phyloP scores from a whole-genome alignment of 1,140 invertebrate genomes.

The Choristoneura fumiferana region DNA sequence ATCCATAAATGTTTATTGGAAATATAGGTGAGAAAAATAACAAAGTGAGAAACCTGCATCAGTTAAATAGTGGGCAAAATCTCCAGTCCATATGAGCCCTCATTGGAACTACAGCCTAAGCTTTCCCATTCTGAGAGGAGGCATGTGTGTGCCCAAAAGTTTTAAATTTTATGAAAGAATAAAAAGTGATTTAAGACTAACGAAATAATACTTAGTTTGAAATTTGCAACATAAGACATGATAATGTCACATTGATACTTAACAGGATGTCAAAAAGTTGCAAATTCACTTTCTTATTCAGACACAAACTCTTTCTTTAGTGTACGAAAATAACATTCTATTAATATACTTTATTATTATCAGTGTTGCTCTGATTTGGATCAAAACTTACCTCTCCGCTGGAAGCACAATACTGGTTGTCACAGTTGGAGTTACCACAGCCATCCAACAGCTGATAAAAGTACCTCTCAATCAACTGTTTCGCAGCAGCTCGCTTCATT shows the following conservation, averaged over 20 bases:
- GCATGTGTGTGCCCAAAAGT: too few relatives aligned
- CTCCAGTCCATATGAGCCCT: too few relatives aligned
- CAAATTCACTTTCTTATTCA: not conserved
- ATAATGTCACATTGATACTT: constrained; percentile 11
- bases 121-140: too few relatives aligned
- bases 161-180: too few relatives aligned
- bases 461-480: constrained; percentile 93
- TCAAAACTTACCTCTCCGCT: constrained; percentile 85
- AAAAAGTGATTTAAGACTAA: too few relatives aligned
- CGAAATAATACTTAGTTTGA: too few relatives aligned
- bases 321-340: constrained; percentile 5
- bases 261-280: constrained; percentile 16
- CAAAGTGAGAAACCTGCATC: too few relatives aligned
- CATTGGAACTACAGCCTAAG: too few relatives aligned
- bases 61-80: too few relatives aligned
- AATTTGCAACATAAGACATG: constrained; percentile 1
- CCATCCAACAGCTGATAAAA: constrained; percentile 95
- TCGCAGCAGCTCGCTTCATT: constrained; percentile 93
- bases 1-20: too few relatives aligned
- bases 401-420: constrained; percentile 93
- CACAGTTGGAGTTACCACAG: constrained; percentile 91
- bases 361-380: not conserved
- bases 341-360: not conserved
- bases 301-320: not conserved
- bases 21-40: too few relatives aligned